A percentile compares a stretch with the other conserved stretches of the same genome.
Conservation (phyloP, 2,797 vertebrate species). For the Sebastes ruberrimus region DNA sequence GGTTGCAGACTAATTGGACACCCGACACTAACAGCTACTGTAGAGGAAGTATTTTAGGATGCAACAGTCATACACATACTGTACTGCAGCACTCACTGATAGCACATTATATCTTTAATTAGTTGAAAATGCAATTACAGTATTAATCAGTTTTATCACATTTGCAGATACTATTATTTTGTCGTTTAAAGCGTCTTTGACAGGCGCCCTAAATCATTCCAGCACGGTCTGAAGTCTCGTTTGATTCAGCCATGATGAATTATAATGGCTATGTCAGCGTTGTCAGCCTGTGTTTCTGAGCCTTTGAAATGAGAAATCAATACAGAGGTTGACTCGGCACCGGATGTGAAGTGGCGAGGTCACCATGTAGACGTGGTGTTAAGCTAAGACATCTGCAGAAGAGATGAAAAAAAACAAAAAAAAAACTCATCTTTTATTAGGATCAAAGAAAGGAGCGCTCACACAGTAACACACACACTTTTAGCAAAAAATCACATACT, state of each 20-base stretch:
- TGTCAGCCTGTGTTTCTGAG: constrained; percentile 24
- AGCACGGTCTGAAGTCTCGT: background rate
- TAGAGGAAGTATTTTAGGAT: background rate
- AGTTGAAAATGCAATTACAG: background rate
- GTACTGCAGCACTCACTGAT: background rate
- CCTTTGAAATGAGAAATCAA: constrained; percentile 54
- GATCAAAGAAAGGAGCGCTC: constrained; percentile 20
- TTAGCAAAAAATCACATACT: background rate
- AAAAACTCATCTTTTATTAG: background rate
- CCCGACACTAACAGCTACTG: background rate
- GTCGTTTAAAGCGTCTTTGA: background rate
- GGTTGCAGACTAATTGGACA: constrained; percentile 1
- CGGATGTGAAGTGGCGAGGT: constrained; percentile 46
- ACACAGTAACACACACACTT: background rate
- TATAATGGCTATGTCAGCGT: constrained; percentile 31
- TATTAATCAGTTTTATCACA: background rate
- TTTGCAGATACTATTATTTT: background rate
- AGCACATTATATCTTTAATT: background rate
- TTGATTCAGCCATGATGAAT: constrained; percentile 38
- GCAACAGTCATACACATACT: background rate
- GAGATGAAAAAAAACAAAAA: background rate
- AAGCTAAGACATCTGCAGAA: constrained; percentile 2
- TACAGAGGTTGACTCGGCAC: constrained; percentile 27
- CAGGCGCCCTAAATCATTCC: constrained; percentile 6
- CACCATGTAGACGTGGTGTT: constrained; percentile 9